Evolutionary conservation across 2,113 vertebrate species (phyloP).

Genomic region (Rattus rattus): DNA sequence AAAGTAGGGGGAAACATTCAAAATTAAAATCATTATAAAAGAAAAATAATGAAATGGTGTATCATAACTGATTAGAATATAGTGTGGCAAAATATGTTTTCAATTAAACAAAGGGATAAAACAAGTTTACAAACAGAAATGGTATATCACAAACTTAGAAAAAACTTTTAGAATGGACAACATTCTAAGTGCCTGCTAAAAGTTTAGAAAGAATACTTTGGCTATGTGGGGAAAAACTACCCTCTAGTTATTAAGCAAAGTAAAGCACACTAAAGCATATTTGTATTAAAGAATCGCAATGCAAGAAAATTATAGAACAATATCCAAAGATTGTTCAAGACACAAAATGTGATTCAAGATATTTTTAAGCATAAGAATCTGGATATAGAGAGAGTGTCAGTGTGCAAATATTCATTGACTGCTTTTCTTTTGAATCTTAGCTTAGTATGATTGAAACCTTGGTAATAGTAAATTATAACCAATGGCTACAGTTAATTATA

Average conservation of each 20-base stretch:
- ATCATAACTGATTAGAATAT: not conserved
- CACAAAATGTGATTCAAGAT: not conserved
- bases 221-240: not conserved
- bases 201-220: not conserved
- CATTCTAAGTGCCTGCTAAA: not conserved
- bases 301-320: not conserved
- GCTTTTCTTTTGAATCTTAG: not conserved
- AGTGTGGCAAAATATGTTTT: not conserved
- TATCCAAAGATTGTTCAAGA: not conserved
- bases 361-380: not conserved
- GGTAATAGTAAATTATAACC: not conserved
- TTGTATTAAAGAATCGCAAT: not conserved
- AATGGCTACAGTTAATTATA: not conserved
- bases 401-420: not conserved
- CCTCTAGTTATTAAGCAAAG: not conserved
- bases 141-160: not conserved
- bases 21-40: not conserved
- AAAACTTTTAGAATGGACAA: not conserved
- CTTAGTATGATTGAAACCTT: not conserved
- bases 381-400: not conserved
- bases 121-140: not conserved
- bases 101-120: not conserved
- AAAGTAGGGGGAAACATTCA: not conserved
- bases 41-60: not conserved
- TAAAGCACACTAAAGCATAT: not conserved